Evolutionary conservation across 2,888 invertebrate genomes (phyloP), one percentile per base, ranked within the genome.

Genomic region (Hydrotaea cyrtoneurina): DNA sequence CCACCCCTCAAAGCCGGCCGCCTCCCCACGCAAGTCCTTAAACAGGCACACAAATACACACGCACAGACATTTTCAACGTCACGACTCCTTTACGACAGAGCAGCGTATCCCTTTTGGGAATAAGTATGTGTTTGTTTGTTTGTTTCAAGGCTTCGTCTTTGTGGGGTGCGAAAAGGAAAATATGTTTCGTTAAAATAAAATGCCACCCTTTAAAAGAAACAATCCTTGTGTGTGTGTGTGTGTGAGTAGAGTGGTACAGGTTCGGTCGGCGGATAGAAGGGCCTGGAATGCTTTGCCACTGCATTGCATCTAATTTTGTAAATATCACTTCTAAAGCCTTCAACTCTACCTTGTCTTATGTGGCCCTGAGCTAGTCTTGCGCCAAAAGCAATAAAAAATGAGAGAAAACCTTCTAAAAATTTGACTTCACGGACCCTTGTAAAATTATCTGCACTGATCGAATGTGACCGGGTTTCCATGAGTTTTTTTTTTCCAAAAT

Each of bases 21-120:
- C 73, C 76, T 66, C 83, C 66, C 64, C 77, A 82, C 39, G 39
- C 66, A 36, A 59, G 43, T 50, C 55, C 43, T 72, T 55, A n/a
- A 26, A 11, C 31, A 62, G 57, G 21, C 43, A 62, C 59, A 21
- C 5, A 46, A 43, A 69, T 23, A 23, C 23, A 46, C 57, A 17
- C 55, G 13, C 53, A 53, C 53, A 55, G 8, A 5, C 23, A 10
- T 59, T 2, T 15, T 31, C 36, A 13, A 10, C 17, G 66, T 4
- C 21, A 69, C 17, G 62, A 26, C 69, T 69, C 23, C 46, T 66
- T 66, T 43, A 19, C 21, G 66, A 66, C 21, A 39, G 39, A 43
- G 10, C 43, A 66, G 10, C 43, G 43, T 66, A 43, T 66, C 23
- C 69, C 69, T 69, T 69, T 39, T 69, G 69, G 46, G 46, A 69